These are phyloP conservation scores for Rhabdornis inornatus DNA, from an alignment of 2,113 vertebrate genomes.

Conservation along the genomic window DNA sequence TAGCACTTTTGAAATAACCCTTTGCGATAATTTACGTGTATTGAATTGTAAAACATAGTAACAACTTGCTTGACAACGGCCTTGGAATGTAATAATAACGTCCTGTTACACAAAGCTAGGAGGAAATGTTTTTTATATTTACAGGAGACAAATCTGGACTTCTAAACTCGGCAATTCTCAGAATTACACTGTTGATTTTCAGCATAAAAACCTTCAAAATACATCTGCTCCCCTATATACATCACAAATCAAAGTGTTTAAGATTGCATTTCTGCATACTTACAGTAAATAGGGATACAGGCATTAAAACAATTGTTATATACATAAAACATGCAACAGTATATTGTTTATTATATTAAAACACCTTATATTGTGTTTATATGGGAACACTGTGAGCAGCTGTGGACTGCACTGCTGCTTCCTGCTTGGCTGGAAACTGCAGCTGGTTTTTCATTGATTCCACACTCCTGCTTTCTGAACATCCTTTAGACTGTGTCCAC, in stretches of 20 bases:
- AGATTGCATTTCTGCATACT: not conserved
- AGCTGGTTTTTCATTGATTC: not conserved
- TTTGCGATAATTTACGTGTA: not conserved
- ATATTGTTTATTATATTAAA: too few species aligned
- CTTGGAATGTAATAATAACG: not conserved
- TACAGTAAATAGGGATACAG: not conserved
- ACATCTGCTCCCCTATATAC: not conserved
- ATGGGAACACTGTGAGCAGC: not conserved
- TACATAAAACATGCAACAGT: not conserved
- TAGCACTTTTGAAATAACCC: not conserved
- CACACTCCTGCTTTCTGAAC: not conserved
- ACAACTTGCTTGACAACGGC: not conserved
- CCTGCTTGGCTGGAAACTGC: not conserved
- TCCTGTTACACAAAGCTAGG: not conserved
- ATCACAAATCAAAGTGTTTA: not conserved
- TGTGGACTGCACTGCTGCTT: not conserved
- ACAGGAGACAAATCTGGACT: not conserved
- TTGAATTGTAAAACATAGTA: not conserved
- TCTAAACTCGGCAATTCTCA: not conserved
- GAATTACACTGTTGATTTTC: not conserved
- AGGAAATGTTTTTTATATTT: not conserved
- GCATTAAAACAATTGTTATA: not conserved
- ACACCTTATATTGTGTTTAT: fast-evolving
- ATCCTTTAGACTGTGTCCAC: not conserved
- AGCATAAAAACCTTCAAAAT: not conserved